Evolutionary conservation across 1,140 invertebrate species (phyloP).

Genomic region (Drosophila pandora): DNA sequence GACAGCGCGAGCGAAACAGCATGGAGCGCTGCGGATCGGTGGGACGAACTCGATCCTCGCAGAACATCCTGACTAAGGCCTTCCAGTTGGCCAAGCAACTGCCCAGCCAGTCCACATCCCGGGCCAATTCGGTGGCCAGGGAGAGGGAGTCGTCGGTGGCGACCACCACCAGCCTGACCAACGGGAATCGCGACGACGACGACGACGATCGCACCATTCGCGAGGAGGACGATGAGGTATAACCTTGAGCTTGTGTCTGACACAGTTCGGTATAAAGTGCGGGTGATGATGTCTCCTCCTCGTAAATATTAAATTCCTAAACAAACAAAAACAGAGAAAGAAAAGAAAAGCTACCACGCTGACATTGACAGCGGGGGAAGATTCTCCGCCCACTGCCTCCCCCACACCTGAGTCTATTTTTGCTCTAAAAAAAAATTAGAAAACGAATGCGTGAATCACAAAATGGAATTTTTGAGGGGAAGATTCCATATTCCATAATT

Average conservation of each 20-base stretch:
- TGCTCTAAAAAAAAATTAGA: slow-evolving; percentile 15
- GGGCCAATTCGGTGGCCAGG: slow-evolving; percentile 83
- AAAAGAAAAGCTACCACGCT: slow-evolving; percentile 47
- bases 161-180: slow-evolving; percentile 28
- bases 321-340: slow-evolving; percentile 25
- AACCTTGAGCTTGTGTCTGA: slow-evolving; percentile 54
- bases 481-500: slow-evolving; percentile 38
- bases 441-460: slow-evolving; percentile 51
- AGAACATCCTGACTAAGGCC: slow-evolving; percentile 91
- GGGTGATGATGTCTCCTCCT: slow-evolving; percentile 41
- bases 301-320: slow-evolving; percentile 56
- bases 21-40: slow-evolving; percentile 82
- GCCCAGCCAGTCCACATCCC: slow-evolving; percentile 76
- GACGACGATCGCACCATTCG: slow-evolving; percentile 81
- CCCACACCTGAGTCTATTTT: slow-evolving; percentile 62
- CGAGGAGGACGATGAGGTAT: slow-evolving; percentile 81
- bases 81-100: slow-evolving; percentile 89
- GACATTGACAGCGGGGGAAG: slow-evolving; percentile 65
- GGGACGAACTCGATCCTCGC: slow-evolving; percentile 89
- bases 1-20: slow-evolving; percentile 73
- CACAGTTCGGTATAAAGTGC: slow-evolving; percentile 34
- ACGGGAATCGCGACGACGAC: slow-evolving; percentile 54
- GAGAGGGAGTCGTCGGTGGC: slow-evolving; percentile 84
- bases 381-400: slow-evolving; percentile 24
- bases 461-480: slow-evolving; percentile 50